These are phyloP conservation scores for Spilogale gracilis DNA, from an alignment of 2,113 vertebrate genomes.

Conservation along the genomic window DNA sequence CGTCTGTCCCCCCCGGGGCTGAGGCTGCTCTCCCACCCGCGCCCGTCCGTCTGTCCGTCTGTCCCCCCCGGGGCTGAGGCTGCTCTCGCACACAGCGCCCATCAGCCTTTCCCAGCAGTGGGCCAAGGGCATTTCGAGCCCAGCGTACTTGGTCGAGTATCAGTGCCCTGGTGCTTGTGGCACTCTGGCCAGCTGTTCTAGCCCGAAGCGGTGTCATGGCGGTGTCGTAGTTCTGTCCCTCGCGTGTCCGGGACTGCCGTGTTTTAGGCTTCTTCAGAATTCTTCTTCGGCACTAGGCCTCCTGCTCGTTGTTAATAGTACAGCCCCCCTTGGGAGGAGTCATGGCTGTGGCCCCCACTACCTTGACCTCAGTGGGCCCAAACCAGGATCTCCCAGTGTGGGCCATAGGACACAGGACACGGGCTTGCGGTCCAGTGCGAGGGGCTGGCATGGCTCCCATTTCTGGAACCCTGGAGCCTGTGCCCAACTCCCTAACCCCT, in stretches of 20 bases:
- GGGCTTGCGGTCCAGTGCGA: neutral
- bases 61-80: neutral
- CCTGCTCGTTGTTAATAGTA: neutral
- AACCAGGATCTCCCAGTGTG: neutral
- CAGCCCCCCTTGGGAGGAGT: neutral
- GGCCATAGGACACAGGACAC: neutral
- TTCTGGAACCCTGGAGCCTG: neutral
- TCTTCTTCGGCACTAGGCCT: neutral
- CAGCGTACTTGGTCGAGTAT: too few species aligned
- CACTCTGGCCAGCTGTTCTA: neutral
- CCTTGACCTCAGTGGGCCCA: neutral
- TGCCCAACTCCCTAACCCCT: neutral
- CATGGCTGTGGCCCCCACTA: neutral
- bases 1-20: constrained; percentile 92
- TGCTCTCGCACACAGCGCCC: too few species aligned
- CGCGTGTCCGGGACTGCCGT: accelerated
- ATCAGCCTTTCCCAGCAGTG: too few species aligned
- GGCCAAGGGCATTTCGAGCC: neutral
- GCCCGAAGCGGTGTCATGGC: neutral
- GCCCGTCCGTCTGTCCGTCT: neutral
- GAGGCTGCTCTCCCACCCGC: constrained; percentile 8
- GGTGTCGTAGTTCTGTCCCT: too few species aligned
- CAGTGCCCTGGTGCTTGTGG: accelerated
- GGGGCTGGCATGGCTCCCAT: neutral
- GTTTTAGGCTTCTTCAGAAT: neutral